A percentile compares a stretch with the other conserved stretches of the same genome.
phyloP scores from a whole-genome alignment of 2,113 vertebrate genomes.

The Anguilla japonica region DNA sequence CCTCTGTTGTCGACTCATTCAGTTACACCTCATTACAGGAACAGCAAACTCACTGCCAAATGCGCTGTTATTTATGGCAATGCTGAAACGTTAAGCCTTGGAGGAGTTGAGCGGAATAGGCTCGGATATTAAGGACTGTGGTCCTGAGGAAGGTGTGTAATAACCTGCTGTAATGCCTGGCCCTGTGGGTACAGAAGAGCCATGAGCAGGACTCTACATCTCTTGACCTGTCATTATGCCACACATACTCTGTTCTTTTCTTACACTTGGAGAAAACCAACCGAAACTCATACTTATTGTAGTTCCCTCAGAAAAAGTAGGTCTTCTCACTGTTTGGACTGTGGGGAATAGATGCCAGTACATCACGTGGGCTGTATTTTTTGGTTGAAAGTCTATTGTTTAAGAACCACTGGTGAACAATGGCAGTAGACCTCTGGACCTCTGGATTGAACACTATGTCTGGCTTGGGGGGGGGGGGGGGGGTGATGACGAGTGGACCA shows the following conservation, averaged over 20 bases:
- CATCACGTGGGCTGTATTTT: neutral
- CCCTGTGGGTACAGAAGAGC: conserved; percentile 51
- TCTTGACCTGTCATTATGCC: neutral
- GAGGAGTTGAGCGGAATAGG: conserved; percentile 38
- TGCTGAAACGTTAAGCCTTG: conserved; percentile 55
- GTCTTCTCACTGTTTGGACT: neutral
- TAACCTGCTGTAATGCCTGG: conserved; percentile 63
- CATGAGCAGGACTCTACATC: conserved; percentile 6
- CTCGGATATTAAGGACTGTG: conserved; percentile 56
- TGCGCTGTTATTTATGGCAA: conserved; percentile 56
- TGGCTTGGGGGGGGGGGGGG: neutral
- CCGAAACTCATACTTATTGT: too few species aligned
- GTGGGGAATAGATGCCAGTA: neutral
- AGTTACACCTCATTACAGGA: conserved; percentile 39
- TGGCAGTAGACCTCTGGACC: too few species aligned
- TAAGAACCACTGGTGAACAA: too few species aligned
- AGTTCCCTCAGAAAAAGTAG: neutral
- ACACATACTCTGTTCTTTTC: neutral
- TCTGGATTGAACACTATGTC: too few species aligned
- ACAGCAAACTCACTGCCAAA: conserved; percentile 56
- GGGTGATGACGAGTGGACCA: neutral
- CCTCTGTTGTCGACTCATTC: conserved; percentile 39
- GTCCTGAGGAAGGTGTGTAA: conserved; percentile 58
- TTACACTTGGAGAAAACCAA: neutral
- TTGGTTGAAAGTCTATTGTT: neutral